phyloP scores from a whole-genome alignment of 2,888 invertebrate genomes.

The Cheilosia vernalis region DNA sequence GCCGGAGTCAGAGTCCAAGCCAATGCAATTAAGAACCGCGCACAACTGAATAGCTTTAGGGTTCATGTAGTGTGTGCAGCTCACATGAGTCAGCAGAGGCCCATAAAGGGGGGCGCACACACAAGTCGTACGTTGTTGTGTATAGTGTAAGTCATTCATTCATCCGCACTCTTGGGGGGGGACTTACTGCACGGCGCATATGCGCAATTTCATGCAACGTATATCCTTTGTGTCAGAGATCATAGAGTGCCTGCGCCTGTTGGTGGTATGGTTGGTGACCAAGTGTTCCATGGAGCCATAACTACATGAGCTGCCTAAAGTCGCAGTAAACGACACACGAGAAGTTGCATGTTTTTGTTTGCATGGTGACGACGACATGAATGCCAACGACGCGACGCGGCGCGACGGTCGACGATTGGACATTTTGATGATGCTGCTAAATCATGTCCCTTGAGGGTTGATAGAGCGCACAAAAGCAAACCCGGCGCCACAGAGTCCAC shows the following conservation, averaged over 20 bases:
- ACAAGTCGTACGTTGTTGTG: constrained; percentile 19
- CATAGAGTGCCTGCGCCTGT: constrained; percentile 43
- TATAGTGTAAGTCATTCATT: constrained; percentile 51
- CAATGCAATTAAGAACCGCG: constrained; percentile 51
- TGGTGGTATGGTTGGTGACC: constrained; percentile 45
- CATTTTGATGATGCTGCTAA: constrained; percentile 69
- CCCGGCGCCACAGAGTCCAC: constrained; percentile 71
- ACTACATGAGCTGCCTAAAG: constrained; percentile 9
- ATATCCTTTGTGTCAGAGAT: constrained; percentile 70
- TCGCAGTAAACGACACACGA: constrained; percentile 17
- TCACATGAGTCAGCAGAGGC: constrained; percentile 63
- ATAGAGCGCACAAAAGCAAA: constrained; percentile 64
- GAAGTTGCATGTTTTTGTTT: constrained; percentile 57
- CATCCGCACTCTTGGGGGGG: constrained; percentile 17
- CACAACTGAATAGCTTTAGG: constrained; percentile 55
- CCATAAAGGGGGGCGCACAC: constrained; percentile 48
- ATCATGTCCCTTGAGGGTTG: constrained; percentile 74
- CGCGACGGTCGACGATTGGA: constrained; percentile 39
- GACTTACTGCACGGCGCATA: constrained; percentile 28
- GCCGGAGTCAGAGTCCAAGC: constrained; percentile 9
- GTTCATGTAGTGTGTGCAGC: constrained; percentile 40
- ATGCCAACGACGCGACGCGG: background rate
- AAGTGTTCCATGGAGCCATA: constrained; percentile 56
- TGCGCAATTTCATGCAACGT: constrained; percentile 56
- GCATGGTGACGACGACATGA: constrained; percentile 45